These are phyloP conservation scores for Plecotus auritus DNA, from an alignment of 2,113 vertebrate genomes.

Conservation along the genomic window DNA sequence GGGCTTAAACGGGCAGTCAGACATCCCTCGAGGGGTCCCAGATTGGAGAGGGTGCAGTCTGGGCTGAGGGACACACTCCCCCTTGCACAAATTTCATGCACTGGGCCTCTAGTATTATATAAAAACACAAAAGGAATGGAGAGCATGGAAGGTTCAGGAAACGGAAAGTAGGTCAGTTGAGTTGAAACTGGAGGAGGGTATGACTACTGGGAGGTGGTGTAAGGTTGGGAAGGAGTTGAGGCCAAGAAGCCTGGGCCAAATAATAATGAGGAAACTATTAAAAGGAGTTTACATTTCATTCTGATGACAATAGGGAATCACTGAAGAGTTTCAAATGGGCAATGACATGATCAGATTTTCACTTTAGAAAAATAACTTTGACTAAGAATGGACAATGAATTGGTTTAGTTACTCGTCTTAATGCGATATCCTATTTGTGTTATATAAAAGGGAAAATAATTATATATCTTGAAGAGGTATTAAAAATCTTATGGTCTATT, in stretches of 20 bases:
- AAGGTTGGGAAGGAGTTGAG: neutral
- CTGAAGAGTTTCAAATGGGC: constrained; percentile 56
- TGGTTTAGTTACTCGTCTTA: constrained; percentile 62
- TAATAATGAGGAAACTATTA: constrained; percentile 18
- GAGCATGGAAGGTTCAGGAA: neutral
- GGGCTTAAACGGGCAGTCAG: no score
- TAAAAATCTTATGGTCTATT: constrained; percentile 58
- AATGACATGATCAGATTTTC: constrained; percentile 61
- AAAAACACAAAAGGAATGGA: neutral
- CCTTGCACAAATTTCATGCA: no score
- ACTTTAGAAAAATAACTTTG: constrained; percentile 40
- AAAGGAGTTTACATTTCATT: constrained; percentile 32
- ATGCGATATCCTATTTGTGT: constrained; percentile 58
- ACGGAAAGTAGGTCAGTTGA: neutral
- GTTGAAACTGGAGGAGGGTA: neutral
- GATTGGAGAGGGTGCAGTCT: no score
- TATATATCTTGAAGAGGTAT: constrained; percentile 33
- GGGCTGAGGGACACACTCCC: no score
- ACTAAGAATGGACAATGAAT: constrained; percentile 40
- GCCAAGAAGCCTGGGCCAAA: neutral
- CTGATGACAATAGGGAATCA: constrained; percentile 51
- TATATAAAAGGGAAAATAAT: constrained; percentile 59
- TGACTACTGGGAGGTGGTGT: neutral
- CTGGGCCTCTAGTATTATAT: neutral
- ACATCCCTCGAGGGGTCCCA: no score